Evolutionary conservation across 2,113 vertebrate genomes (phyloP).

Genomic region (Cervus canadensis): DNA sequence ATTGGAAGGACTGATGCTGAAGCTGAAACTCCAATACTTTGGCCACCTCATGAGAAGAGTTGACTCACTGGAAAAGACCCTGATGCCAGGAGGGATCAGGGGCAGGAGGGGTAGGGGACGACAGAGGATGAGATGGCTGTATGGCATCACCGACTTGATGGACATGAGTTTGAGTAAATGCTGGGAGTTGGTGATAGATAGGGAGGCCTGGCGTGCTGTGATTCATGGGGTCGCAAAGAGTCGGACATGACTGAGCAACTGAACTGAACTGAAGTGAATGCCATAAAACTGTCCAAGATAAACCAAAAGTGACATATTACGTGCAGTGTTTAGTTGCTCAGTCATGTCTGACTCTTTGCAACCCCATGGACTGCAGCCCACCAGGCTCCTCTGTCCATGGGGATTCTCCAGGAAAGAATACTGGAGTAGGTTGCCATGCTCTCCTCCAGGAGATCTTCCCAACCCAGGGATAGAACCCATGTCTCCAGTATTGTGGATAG

Average conservation of each 20-base stretch:
- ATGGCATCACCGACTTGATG: no score
- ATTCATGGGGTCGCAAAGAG: no score
- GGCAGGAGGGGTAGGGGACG: fast-evolving
- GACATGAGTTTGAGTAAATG: no score
- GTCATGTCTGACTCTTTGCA: background rate
- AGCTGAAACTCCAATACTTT: no score
- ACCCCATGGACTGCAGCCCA: background rate
- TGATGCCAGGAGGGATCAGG: no score
- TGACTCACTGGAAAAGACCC: no score
- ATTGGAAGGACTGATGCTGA: no score
- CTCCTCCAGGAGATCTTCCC: background rate
- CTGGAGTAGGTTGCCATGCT: background rate
- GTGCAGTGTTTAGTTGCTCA: background rate
- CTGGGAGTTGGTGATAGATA: no score
- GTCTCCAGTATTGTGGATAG: background rate
- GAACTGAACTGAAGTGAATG: background rate
- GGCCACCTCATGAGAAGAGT: no score
- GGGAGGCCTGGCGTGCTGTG: no score
- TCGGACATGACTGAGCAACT: no score
- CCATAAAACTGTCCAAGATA: background rate
- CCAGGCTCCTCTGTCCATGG: background rate
- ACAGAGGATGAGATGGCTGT: no score
- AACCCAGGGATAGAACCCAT: fast-evolving
- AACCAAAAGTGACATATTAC: background rate
- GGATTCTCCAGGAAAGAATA: background rate